A percentile compares a stretch with the other conserved stretches of the same genome.
These are phyloP conservation scores for Sarcophaga peregrina DNA, from an alignment of 1,140 invertebrate genomes.

Conservation along the genomic window DNA sequence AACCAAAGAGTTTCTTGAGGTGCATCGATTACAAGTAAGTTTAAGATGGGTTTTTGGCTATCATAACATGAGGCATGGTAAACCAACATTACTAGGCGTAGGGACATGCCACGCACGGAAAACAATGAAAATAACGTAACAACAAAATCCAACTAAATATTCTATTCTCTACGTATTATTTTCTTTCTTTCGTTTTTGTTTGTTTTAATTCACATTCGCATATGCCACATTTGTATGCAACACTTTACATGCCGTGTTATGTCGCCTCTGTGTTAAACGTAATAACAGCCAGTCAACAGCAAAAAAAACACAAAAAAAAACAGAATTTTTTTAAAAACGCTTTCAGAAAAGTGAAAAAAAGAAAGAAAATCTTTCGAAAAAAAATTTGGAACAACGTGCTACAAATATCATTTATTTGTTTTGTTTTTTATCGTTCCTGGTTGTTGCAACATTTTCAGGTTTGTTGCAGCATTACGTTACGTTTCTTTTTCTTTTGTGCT, in stretches of 20 bases:
- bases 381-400: constrained; percentile 38
- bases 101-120: too few relatives aligned
- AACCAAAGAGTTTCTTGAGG: too few relatives aligned
- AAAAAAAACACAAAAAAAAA: background rate
- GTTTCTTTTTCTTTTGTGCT: background rate
- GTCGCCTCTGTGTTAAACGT: constrained; percentile 4
- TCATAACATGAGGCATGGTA: too few relatives aligned
- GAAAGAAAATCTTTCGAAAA: background rate
- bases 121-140: constrained; percentile 4
- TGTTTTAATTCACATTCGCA: constrained; percentile 24
- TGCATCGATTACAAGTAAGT: too few relatives aligned
- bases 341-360: background rate
- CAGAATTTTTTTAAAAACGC: background rate
- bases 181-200: background rate
- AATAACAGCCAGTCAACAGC: background rate
- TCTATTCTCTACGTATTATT: constrained; percentile 4
- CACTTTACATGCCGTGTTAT: constrained; percentile 35
- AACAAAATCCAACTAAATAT: background rate
- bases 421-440: too few relatives aligned
- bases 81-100: too few relatives aligned
- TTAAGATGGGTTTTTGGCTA: too few relatives aligned
- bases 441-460: constrained; percentile 19
- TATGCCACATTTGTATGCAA: constrained; percentile 39
- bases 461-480: background rate
- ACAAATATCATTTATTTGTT: constrained; percentile 27